Conservation (phyloP, 2,113 vertebrate species). For the Pangasianodon hypophthalmus region DNA sequence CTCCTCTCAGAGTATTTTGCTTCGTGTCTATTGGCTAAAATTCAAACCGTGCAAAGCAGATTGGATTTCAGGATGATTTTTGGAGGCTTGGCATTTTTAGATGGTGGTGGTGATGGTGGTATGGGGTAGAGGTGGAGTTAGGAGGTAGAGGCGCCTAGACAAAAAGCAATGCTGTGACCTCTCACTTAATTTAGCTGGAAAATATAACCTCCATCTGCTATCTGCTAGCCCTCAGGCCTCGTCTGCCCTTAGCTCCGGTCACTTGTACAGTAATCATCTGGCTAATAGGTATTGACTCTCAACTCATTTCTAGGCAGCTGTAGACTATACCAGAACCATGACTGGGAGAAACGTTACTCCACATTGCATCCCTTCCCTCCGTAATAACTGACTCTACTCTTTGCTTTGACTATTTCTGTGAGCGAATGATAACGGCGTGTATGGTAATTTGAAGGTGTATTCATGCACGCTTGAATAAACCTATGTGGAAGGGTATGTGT, state of each 20-base stretch:
- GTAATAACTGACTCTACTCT: constrained; percentile 5
- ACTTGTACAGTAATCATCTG: constrained; percentile 28
- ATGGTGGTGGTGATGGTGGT: neutral
- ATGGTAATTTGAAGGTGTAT: constrained; percentile 29
- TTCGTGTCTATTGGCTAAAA: neutral
- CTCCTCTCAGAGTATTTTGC: neutral
- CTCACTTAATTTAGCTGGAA: neutral
- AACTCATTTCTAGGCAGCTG: constrained; percentile 23
- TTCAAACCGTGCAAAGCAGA: constrained; percentile 17
- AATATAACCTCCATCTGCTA: constrained; percentile 21
- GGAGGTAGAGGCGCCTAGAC: neutral
- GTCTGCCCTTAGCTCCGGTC: constrained; percentile 37
- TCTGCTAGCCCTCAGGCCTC: constrained; percentile 14
- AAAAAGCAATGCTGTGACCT: constrained; percentile 12
- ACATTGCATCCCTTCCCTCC: neutral
- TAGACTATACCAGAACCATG: neutral
- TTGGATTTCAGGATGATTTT: neutral
- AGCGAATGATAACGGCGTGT: constrained; percentile 27
- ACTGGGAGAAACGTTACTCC: neutral
- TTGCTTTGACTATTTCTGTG: constrained; percentile 34
- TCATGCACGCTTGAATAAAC: constrained; percentile 34
- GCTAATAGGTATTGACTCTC: constrained; percentile 44
- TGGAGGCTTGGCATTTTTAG: constrained; percentile 2
- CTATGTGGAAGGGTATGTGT: neutral
- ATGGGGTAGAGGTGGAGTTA: constrained; percentile 2